Evolutionary conservation across 2,888 invertebrate species (phyloP).

Genomic region (Chymomyza caudatula): DNA sequence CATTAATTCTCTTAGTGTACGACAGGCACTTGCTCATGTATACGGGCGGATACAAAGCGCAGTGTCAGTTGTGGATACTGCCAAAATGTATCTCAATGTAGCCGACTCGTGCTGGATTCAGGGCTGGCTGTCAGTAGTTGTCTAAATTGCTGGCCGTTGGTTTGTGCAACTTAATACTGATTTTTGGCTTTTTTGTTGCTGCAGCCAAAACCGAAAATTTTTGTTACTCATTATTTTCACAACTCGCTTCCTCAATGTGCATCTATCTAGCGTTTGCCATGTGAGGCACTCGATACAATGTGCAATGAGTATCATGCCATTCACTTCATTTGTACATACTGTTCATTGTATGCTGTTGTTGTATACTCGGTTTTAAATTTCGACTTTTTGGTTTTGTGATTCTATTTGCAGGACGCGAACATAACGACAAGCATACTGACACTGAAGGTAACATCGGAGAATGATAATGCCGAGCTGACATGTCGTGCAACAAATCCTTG

Average conservation of each 20-base stretch:
- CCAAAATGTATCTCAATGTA: not conserved
- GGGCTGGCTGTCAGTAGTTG: not conserved
- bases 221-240: slow-evolving; percentile 48
- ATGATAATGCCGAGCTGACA: slow-evolving; percentile 89
- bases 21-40: not conserved
- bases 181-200: not conserved
- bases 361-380: not conserved
- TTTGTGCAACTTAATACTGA: not conserved
- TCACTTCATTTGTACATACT: too few relatives aligned
- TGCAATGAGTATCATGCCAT: not conserved
- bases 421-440: slow-evolving; percentile 87
- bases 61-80: not conserved
- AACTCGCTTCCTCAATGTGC: slow-evolving; percentile 1
- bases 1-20: not conserved
- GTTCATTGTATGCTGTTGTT: not conserved
- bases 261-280: not conserved
- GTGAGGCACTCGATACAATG: not conserved
- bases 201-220: not conserved
- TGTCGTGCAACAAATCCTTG: slow-evolving; percentile 93
- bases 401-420: slow-evolving; percentile 77
- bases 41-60: not conserved
- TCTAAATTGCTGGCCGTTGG: not conserved
- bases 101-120: not conserved
- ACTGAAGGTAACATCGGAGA: slow-evolving; percentile 86
- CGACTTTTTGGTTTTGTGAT: not conserved